Evolutionary conservation across 2,113 vertebrate genomes (phyloP).

Genomic region (Bucco capensis): DNA sequence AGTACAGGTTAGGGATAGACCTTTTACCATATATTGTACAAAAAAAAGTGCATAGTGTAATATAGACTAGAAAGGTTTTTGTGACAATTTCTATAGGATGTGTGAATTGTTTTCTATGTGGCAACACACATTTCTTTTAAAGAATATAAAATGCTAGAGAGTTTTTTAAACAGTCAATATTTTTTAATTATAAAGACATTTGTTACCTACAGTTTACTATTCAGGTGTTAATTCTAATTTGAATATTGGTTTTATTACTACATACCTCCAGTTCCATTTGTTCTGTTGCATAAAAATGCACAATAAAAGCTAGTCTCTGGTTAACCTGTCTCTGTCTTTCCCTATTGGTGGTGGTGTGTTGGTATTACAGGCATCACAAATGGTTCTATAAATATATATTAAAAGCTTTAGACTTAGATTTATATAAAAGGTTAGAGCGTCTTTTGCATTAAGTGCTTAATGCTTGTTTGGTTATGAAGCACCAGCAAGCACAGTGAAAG

Average conservation of each 20-base stretch:
- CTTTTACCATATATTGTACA: conserved; percentile 67
- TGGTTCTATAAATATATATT: neutral
- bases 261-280: conserved; percentile 78
- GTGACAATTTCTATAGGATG: conserved; percentile 78
- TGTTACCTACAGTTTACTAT: conserved; percentile 79
- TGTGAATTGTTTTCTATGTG: conserved; percentile 80
- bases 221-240: conserved; percentile 75
- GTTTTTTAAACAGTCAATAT: conserved; percentile 80
- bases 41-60: conserved; percentile 75
- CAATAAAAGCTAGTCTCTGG: conserved; percentile 77
- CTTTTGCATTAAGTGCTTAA: neutral
- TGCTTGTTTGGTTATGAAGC: neutral
- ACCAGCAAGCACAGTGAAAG: neutral
- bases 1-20: conserved; percentile 68
- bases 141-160: conserved; percentile 70
- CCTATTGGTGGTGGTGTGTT: neutral
- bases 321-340: neutral
- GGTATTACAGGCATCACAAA: neutral
- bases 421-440: neutral
- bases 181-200: conserved; percentile 81
- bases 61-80: conserved; percentile 74
- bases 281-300: conserved; percentile 79
- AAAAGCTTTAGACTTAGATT: neutral
- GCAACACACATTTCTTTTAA: conserved; percentile 76
- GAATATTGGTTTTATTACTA: conserved; percentile 79